Conservation (phyloP, 2,888 invertebrate species). For the Tetanocera ferruginea region DNA sequence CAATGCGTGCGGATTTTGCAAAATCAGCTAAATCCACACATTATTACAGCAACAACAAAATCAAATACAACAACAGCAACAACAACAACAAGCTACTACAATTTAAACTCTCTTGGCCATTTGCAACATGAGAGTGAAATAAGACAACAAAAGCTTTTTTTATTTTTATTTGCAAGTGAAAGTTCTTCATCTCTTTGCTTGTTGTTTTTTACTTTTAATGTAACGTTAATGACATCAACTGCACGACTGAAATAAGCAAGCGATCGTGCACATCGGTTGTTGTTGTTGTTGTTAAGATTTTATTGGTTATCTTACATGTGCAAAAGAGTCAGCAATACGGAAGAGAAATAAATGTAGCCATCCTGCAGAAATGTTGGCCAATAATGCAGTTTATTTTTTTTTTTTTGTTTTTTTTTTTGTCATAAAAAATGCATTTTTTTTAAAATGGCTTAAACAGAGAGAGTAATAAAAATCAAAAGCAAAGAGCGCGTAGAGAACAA, state of each 20-base stretch:
- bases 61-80: constrained; percentile 30
- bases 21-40: background rate
- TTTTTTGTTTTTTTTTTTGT: no score
- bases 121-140: background rate
- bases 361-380: constrained; percentile 17
- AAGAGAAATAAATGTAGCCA: constrained; percentile 28
- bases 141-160: constrained; percentile 11
- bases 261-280: constrained; percentile 31
- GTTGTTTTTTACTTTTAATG: background rate
- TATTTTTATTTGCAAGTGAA: constrained; percentile 40
- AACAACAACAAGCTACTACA: background rate
- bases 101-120: background rate
- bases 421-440: no score
- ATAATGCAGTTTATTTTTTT: background rate
- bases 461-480: no score
- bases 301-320: constrained; percentile 38
- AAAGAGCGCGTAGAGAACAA: no score
- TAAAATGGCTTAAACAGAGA: no score
- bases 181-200: constrained; percentile 31
- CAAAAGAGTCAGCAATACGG: constrained; percentile 17
- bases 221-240: constrained; percentile 41
- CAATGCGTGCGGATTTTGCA: constrained; percentile 17
- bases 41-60: constrained; percentile 31
- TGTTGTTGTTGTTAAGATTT: constrained; percentile 33
- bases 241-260: constrained; percentile 20